Base-by-base conservation (phyloP, 2,888 invertebrate species). In the Drosophila acutilabella region DNA sequence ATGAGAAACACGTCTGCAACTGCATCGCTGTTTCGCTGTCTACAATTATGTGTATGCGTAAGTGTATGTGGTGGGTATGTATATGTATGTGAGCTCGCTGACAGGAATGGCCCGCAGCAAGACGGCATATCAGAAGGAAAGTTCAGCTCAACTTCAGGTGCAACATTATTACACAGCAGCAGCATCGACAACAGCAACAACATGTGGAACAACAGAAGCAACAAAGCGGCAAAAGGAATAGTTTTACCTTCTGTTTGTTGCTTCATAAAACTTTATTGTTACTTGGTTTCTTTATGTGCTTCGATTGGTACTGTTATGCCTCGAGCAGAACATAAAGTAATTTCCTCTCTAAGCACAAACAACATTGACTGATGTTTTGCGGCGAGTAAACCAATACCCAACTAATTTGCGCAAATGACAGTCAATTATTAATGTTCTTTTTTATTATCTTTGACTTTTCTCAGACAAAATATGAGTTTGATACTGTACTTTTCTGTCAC, bases 231-330 rank as follows among this genome's bases (percentile, higher is more conserved):
- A 54, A 51, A 44, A 20, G 40, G 53, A 52, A 72, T 57, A 52
- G 62, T 67, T 73, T 72, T 52, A 44, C 51, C 70, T 64, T 53
- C 52, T 72, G 66, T 62, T 64, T 69, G 85, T 78, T 87, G 79
- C 72, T 84, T 78, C 80, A 88, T 82, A 77, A 82, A 88, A 88
- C 77, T 85, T 85, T 74, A 85, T 88, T 88, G 88, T 78, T 78
- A 52, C 59, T 62, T 80, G 70, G 54, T 73, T 67, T 72, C 64
- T 67, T 61, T 65, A 59, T 79, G 56, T 60, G 54, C 51, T 60
- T 53, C 60, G 54, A 51, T 64, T 40, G 61, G 47, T 64, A 71
- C 61, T 65, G 64, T 57, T 75, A 57, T 47, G 71, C 85, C 65
- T 33, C 62, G 47, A 67, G 85, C 79, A 62, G 48, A 69, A 59